Conservation (phyloP, 2,888 invertebrate genomes). For the Orchestes rusci region DNA sequence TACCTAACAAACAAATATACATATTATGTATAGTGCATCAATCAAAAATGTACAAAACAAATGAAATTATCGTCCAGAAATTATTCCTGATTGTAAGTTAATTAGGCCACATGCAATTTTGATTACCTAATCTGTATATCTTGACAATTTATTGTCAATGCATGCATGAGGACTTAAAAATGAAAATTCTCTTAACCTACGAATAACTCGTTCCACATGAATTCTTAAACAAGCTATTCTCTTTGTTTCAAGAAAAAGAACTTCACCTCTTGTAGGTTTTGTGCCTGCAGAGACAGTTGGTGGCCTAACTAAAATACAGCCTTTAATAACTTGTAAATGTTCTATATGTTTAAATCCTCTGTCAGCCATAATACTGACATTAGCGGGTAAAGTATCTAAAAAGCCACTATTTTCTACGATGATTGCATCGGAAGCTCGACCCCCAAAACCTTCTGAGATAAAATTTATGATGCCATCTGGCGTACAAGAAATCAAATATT, state of each 20-base stretch:
- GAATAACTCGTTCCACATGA: too few relatives aligned
- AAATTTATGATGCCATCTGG: constrained; percentile 29
- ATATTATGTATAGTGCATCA: too few relatives aligned
- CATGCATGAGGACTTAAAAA: too few relatives aligned
- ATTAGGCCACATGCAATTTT: too few relatives aligned
- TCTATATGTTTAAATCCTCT: constrained; percentile 29
- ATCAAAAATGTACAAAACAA: too few relatives aligned
- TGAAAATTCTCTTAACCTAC: too few relatives aligned
- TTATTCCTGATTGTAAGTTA: too few relatives aligned
- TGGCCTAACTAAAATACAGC: constrained; percentile 24
- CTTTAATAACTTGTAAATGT: constrained; percentile 13
- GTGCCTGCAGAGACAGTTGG: constrained; percentile 23
- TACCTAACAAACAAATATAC: too few relatives aligned
- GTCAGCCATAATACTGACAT: constrained; percentile 26
- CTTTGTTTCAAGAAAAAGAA: constrained; percentile 27
- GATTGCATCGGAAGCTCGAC: constrained; percentile 22
- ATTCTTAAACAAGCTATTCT: constrained; percentile 31
- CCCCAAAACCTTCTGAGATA: constrained; percentile 28
- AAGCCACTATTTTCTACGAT: constrained; percentile 27
- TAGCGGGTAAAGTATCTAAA: constrained; percentile 21
- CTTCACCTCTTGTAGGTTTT: constrained; percentile 27
- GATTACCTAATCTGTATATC: constrained; percentile 21
- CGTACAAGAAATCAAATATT: too few relatives aligned
- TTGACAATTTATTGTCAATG: constrained; percentile 22
- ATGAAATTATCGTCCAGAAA: too few relatives aligned